A percentile compares a stretch with the other conserved stretches of the same genome.
These are phyloP conservation scores for Glareola pratincola DNA, from an alignment of 2,113 vertebrate species.

Conservation along the genomic window DNA sequence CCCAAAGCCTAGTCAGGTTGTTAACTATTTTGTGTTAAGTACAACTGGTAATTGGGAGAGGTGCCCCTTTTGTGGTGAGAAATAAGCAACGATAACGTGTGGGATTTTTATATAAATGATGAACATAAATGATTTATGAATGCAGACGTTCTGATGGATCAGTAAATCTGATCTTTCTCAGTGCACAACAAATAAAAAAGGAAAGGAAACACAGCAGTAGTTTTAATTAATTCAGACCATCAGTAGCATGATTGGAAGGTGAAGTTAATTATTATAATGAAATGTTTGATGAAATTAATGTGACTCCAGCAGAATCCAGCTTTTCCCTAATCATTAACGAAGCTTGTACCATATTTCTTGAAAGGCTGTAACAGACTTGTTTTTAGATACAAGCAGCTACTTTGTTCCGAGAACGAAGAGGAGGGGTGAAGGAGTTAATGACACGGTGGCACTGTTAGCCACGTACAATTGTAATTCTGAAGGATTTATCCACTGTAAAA, in stretches of 20 bases:
- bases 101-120: neutral
- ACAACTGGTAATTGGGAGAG: neutral
- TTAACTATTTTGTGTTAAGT: neutral
- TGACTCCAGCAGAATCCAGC: slow-evolving; percentile 20
- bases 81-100: neutral
- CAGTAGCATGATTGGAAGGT: neutral
- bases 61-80: neutral
- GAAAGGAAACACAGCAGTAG: neutral
- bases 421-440: neutral
- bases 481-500: neutral
- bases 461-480: rapidly evolving
- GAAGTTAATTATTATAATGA: slow-evolving; percentile 52
- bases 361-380: neutral
- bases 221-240: slow-evolving; percentile 7
- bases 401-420: neutral
- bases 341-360: neutral
- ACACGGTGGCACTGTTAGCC: neutral
- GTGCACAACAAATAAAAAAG: neutral
- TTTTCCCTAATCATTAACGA: neutral
- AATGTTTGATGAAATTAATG: slow-evolving; percentile 37
- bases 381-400: neutral
- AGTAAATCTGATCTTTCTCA: neutral
- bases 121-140: neutral
- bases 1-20: neutral
- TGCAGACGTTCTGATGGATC: neutral